A percentile compares a stretch with the other conserved stretches of the same genome.
Evolutionary conservation across 2,797 vertebrate genomes (phyloP).

Genomic region (Mormyrops attenuatus): DNA sequence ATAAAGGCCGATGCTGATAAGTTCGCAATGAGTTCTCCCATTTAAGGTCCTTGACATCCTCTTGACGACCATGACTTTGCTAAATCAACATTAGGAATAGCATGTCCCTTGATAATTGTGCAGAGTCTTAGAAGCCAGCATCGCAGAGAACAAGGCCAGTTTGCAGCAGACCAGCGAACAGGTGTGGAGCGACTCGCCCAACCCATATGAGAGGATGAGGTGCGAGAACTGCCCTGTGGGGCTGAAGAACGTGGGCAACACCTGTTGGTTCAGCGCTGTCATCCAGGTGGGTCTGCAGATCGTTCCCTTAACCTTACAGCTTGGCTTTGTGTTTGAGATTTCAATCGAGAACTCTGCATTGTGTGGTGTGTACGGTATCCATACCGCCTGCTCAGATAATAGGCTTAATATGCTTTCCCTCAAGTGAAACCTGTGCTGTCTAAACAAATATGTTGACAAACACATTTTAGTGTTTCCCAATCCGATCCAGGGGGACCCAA

Average conservation of each 20-base stretch:
- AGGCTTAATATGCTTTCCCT: background rate
- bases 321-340: background rate
- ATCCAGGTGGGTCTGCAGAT: conserved; percentile 80
- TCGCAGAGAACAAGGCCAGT: conserved; percentile 96
- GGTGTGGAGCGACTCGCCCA: conserved; percentile 94
- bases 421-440: background rate
- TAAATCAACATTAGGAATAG: background rate
- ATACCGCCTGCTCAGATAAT: background rate
- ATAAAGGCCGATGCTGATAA: background rate
- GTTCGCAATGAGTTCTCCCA: background rate
- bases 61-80: background rate
- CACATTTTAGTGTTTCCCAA: background rate
- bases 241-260: conserved; percentile 97
- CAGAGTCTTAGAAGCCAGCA: conserved; percentile 96
- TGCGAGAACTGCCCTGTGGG: conserved; percentile 88
- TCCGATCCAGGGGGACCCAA: background rate
- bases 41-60: background rate
- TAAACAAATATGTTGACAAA: background rate
- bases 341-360: background rate
- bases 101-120: conserved; percentile 24
- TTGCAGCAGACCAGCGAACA: conserved; percentile 88
- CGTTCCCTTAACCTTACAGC: background rate
- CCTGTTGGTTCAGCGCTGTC: conserved; percentile 98
- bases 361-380: background rate
- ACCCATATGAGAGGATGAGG: conserved; percentile 90